Percentiles rank a stretch among this genome's conserved stretches.
phyloP scores from a whole-genome alignment of 2,888 invertebrate species.

The Caenorhabditis wallacei region DNA sequence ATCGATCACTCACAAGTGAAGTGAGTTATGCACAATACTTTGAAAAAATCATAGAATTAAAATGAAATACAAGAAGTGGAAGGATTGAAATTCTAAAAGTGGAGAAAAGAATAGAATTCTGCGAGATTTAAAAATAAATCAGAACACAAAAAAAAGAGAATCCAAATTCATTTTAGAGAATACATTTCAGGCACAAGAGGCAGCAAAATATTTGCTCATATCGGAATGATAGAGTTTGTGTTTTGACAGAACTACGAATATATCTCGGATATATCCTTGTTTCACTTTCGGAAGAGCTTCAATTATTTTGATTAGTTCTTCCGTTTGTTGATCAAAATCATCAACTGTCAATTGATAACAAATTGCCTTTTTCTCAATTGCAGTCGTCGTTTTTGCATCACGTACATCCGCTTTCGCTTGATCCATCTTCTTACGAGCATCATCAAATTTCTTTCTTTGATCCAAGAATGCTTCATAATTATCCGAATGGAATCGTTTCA shows the following conservation, averaged over 20 bases:
- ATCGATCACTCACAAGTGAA: too few species aligned
- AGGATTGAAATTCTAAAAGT: too few species aligned
- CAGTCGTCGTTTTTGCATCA: conserved; percentile 73
- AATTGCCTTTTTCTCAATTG: conserved; percentile 75
- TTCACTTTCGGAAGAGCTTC: conserved; percentile 60
- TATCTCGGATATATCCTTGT: conserved; percentile 39
- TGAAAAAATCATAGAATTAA: too few species aligned
- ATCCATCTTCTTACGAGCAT: conserved; percentile 72
- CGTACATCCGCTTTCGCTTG: conserved; percentile 72
- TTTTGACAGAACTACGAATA: conserved; percentile 46
- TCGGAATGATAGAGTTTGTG: conserved; percentile 64
- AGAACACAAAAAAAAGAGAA: not conserved
- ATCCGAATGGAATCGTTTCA: conserved; percentile 26
- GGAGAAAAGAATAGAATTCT: too few species aligned
- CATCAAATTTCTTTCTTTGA: conserved; percentile 53
- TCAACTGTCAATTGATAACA: conserved; percentile 74
- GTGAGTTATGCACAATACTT: too few species aligned
- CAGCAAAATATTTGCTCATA: conserved; percentile 48
- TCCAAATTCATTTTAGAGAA: conserved; percentile 5
- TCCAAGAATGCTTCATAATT: conserved; percentile 15
- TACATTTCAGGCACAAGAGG: conserved; percentile 15
- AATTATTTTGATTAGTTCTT: conserved; percentile 60
- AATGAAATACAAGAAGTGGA: too few species aligned
- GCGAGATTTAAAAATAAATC: not conserved
- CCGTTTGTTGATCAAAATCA: conserved; percentile 71